A percentile compares a stretch with the other conserved stretches of the same genome.
phyloP scores from a whole-genome alignment of 2,888 invertebrate genomes.

The Panorpa germanica region DNA sequence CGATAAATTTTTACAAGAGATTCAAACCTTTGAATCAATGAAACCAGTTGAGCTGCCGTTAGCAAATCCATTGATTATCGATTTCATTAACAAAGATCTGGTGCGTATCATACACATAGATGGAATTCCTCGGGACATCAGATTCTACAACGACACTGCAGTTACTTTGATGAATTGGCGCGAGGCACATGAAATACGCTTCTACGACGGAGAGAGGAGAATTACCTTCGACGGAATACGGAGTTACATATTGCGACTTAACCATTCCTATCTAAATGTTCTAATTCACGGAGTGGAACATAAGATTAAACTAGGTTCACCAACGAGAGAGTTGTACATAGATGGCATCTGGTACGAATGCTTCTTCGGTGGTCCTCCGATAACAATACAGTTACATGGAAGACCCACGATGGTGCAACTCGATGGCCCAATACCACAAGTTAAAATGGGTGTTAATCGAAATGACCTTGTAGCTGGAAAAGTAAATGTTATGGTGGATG shows the following conservation, averaged over 20 bases:
- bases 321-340: slow-evolving; percentile 77
- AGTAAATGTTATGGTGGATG: slow-evolving; percentile 69
- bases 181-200: slow-evolving; percentile 70
- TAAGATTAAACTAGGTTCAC: slow-evolving; percentile 75
- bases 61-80: slow-evolving; percentile 24
- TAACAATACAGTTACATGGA: slow-evolving; percentile 61
- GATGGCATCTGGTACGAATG: slow-evolving; percentile 82
- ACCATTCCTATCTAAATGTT: slow-evolving; percentile 53
- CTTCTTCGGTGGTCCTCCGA: slow-evolving; percentile 77
- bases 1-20: too few species aligned
- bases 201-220: slow-evolving; percentile 55
- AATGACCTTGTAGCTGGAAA: slow-evolving; percentile 71
- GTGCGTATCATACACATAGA: slow-evolving; percentile 70
- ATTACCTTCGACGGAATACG: slow-evolving; percentile 59
- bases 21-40: too few species aligned
- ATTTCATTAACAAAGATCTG: slow-evolving; percentile 42
- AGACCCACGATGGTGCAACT: slow-evolving; percentile 61
- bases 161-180: slow-evolving; percentile 72
- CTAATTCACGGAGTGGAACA: slow-evolving; percentile 53
- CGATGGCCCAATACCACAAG: slow-evolving; percentile 84
- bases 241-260: slow-evolving; percentile 32
- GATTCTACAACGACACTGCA: slow-evolving; percentile 72
- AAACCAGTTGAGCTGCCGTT: too few species aligned
- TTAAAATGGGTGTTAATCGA: slow-evolving; percentile 70
- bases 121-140: slow-evolving; percentile 57